Evolutionary conservation across 2,888 invertebrate genomes (phyloP), one percentile per base, ranked within the genome.

Genomic region (Perithous albicinctus): DNA sequence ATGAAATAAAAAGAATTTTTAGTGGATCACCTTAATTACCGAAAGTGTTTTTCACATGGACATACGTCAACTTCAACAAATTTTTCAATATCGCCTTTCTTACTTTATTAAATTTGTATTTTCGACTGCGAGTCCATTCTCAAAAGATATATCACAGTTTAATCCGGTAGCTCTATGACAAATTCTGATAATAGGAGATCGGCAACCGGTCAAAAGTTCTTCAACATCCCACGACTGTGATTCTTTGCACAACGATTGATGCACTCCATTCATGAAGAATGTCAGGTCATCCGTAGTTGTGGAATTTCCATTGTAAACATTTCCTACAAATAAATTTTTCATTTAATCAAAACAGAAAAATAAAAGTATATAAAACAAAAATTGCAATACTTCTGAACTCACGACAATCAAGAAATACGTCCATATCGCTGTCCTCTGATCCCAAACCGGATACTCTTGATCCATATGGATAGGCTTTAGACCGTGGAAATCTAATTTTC

Each of bases 171-270:
- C 78, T 43, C 86, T 86, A 85, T 95, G 94, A 46, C 90, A 90
- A n/a, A 94, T 90, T 88, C 93, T 94, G 15, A 96, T 93, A 77
- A 95, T 95, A 0, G 96, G 95, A 8, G 95, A 94, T 63, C 95
- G 93, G 0, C 95, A 94, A 10, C 92, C 88, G 7, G 93, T 90
- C 29, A 88, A 46, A 82, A 94, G 93, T 23, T 93, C 87, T 66
- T 90, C 85, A 10, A 94, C 85, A 69, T 90, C 85, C 83, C 88
- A 88, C 89, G 66, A 48, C 10, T 83, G 38, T 59, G 51, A 26
- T 0, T 84, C 35, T 12, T 78, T 54, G 10, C 32, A 32, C 48
- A 90, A 77, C 61, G 56, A 80, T 10, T 83, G 0, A 26, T 80
- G 29, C 18, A 87, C 78, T 7, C 8, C 1, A 12, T 26, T 10